Conservation (phyloP, 2,888 invertebrate genomes). For the Hypolimnas misippus region DNA sequence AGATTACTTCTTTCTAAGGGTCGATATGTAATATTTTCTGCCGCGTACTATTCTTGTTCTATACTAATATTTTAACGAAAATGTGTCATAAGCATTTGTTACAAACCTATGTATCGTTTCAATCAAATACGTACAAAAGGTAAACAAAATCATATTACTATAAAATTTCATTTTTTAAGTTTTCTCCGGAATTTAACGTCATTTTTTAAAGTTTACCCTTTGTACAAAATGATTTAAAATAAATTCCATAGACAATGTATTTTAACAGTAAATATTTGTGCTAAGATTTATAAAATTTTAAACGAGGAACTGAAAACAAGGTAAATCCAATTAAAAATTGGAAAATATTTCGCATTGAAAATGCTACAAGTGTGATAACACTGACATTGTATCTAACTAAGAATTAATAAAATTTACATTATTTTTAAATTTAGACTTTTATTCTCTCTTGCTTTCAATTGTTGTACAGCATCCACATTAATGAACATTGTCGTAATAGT, state of each 20-base stretch:
- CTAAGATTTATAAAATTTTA: not conserved
- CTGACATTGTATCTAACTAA: slow-evolving; percentile 20
- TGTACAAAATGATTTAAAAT: not conserved
- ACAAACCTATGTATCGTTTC: too few species aligned
- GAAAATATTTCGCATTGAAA: slow-evolving; percentile 30
- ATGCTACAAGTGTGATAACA: slow-evolving; percentile 26
- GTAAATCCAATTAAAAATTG: slow-evolving; percentile 32
- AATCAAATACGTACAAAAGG: not conserved
- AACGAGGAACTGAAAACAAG: slow-evolving; percentile 6
- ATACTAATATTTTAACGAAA: too few species aligned
- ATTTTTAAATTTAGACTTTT: slow-evolving; percentile 17
- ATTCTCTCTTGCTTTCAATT: not conserved
- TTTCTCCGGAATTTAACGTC: not conserved
- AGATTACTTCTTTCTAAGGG: too few species aligned
- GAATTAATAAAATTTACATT: slow-evolving; percentile 30
- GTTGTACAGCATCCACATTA: too few species aligned
- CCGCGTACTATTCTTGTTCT: too few species aligned
- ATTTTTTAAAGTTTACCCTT: not conserved
- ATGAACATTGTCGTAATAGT: too few species aligned
- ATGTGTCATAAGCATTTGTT: too few species aligned
- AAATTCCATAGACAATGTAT: not conserved
- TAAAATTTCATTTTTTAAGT: too few species aligned
- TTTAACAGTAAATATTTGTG: not conserved
- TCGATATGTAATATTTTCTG: too few species aligned
- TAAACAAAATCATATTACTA: too few species aligned